A percentile compares a stretch with the other conserved stretches of the same genome.
phyloP scores from a whole-genome alignment of 2,888 invertebrate species.

The Aphelenchoides bicaudatus region DNA sequence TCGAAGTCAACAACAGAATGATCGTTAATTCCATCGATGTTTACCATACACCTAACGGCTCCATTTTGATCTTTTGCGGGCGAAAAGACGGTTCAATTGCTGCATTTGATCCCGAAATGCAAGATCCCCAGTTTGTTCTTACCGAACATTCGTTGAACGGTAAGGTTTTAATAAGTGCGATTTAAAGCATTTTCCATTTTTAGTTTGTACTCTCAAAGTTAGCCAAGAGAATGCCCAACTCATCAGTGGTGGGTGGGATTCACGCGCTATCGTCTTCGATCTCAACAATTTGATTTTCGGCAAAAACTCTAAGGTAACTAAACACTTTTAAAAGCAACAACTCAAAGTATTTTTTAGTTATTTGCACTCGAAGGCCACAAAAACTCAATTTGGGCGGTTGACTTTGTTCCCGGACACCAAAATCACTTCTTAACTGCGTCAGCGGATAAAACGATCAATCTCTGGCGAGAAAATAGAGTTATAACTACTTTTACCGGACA shows the following conservation, averaged over 20 bases:
- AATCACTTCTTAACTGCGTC: constrained; percentile 74
- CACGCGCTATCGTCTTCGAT: not conserved
- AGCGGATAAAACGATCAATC: constrained; percentile 82
- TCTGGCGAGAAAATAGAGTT: constrained; percentile 75
- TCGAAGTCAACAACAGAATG: constrained; percentile 26
- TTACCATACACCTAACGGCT: constrained; percentile 27
- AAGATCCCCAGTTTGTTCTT: constrained; percentile 22
- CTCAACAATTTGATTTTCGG: not conserved
- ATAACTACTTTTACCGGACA: constrained; percentile 66
- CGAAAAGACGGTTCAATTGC: constrained; percentile 49
- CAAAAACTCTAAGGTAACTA: not conserved
- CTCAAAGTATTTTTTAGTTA: constrained; percentile 60
- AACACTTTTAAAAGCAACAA: not conserved
- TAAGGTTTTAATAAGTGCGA: constrained; percentile 18
- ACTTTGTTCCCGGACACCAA: constrained; percentile 61
- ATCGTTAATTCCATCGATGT: constrained; percentile 45
- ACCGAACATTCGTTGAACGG: constrained; percentile 23
- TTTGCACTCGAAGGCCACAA: constrained; percentile 65
- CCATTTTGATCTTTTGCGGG: constrained; percentile 32
- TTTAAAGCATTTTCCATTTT: constrained; percentile 13
- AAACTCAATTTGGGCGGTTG: constrained; percentile 79
- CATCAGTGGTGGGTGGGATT: constrained; percentile 16
- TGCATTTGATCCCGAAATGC: constrained; percentile 24
- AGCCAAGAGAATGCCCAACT: constrained; percentile 20
- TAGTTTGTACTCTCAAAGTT: constrained; percentile 20